A percentile compares a stretch with the other conserved stretches of the same genome.
phyloP scores from a whole-genome alignment of 1,140 invertebrate species.

The Chlorops oryzae region DNA sequence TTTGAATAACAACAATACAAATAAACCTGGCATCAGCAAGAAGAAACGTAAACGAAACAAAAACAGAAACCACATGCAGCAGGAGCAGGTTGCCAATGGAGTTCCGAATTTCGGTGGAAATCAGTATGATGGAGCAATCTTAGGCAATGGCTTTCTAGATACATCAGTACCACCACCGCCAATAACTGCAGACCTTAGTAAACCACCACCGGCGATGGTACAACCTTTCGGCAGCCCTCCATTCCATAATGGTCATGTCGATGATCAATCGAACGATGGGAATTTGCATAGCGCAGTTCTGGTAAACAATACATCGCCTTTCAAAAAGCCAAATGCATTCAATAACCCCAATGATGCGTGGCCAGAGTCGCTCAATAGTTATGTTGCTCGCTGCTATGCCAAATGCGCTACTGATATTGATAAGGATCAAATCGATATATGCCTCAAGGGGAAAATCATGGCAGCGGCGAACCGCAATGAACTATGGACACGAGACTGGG shows the following conservation, averaged over 20 bases:
- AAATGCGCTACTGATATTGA: slow-evolving; percentile 81
- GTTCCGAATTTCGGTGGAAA: slow-evolving; percentile 1
- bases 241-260: too few species aligned
- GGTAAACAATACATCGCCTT: slow-evolving; percentile 14
- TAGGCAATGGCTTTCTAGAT: slow-evolving; percentile 18
- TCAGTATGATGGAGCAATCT: slow-evolving; percentile 2
- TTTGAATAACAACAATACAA: slow-evolving; percentile 37
- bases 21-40: slow-evolving; percentile 54
- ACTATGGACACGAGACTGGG: slow-evolving; percentile 86
- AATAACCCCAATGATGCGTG: slow-evolving; percentile 55
- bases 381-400: slow-evolving; percentile 85
- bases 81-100: slow-evolving; percentile 22
- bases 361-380: slow-evolving; percentile 72
- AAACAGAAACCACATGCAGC: slow-evolving; percentile 51
- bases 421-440: slow-evolving; percentile 89
- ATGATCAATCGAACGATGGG: too few species aligned
- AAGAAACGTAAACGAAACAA: slow-evolving; percentile 70
- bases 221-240: slow-evolving; percentile 7
- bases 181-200: slow-evolving; percentile 29
- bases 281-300: too few species aligned
- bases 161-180: slow-evolving; percentile 22
- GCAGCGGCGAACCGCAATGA: slow-evolving; percentile 77
- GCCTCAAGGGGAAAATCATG: slow-evolving; percentile 88
- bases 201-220: slow-evolving; percentile 34
- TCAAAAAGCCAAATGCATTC: slow-evolving; percentile 38